phyloP scores from a whole-genome alignment of 2,113 vertebrate species.

The Chaetura pelagica region DNA sequence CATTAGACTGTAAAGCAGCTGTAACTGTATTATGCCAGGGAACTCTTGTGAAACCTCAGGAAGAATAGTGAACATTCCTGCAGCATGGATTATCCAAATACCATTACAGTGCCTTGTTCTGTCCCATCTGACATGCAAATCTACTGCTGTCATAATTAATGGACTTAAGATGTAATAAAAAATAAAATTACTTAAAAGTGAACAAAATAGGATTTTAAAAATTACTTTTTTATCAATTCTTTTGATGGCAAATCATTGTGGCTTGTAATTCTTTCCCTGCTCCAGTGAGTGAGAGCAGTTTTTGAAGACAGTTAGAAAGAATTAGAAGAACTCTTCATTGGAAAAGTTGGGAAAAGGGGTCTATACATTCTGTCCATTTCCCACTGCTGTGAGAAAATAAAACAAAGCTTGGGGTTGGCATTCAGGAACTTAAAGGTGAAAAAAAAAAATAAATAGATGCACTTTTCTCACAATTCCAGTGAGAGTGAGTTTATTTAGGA shows the following conservation, averaged over 20 bases:
- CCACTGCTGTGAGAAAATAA: not conserved
- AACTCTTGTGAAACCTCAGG: constrained; percentile 60
- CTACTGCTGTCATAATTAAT: not conserved
- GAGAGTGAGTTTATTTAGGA: not conserved
- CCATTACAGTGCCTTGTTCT: constrained; percentile 6
- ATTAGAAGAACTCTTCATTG: not conserved
- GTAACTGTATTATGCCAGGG: constrained; percentile 54
- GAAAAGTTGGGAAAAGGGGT: not conserved
- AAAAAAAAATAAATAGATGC: not conserved
- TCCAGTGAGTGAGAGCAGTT: not conserved
- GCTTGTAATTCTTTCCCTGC: not conserved
- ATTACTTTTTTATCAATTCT: not conserved
- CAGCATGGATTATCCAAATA: constrained; percentile 42
- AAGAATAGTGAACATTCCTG: constrained; percentile 52
- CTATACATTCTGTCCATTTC: not conserved
- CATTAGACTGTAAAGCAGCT: constrained; percentile 53
- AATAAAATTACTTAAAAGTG: not conserved
- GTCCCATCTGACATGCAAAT: not conserved
- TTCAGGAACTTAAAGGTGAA: not conserved
- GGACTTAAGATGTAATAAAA: not conserved
- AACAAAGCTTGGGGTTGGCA: not conserved
- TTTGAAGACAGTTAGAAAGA: not conserved
- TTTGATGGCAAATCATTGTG: not conserved
- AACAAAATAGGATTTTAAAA: not conserved
- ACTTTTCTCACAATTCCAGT: not conserved